Evolutionary conservation across 64 coral and sea anemone species (phyloP).

Genomic region (Pachyseris speciosa): DNA sequence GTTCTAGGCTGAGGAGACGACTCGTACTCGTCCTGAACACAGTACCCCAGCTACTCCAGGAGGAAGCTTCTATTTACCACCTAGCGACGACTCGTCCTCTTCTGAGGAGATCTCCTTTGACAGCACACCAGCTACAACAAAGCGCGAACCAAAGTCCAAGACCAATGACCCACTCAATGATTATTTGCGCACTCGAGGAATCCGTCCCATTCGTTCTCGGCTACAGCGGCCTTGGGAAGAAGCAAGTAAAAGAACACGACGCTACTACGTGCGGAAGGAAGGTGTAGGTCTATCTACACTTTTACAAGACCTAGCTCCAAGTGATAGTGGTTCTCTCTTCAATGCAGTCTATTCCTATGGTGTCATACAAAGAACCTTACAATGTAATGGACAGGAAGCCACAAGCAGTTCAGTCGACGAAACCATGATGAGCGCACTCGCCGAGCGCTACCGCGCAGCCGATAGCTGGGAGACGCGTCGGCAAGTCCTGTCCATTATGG

Average conservation of each 20-base stretch:
- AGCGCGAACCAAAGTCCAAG: conserved; percentile 8
- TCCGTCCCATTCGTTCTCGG: conserved; percentile 14
- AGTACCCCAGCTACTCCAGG: neutral
- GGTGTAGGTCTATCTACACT: conserved; percentile 20
- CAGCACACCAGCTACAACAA: no score
- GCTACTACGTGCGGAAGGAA: conserved; percentile 15
- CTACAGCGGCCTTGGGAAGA: conserved; percentile 28
- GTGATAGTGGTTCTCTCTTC: conserved; percentile 48
- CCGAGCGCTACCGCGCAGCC: no score
- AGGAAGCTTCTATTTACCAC: neutral
- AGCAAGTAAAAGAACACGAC: conserved; percentile 29
- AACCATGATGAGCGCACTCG: no score
- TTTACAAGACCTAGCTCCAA: conserved; percentile 45
- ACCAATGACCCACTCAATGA: conserved; percentile 19
- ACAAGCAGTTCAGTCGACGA: no score
- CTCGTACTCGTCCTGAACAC: neutral
- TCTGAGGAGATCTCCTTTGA: neutral
- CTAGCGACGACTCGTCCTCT: neutral
- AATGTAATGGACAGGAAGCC: conserved; percentile 41
- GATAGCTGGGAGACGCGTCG: no score
- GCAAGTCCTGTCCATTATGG: no score
- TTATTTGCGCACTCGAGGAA: conserved; percentile 10
- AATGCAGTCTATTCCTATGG: conserved; percentile 33
- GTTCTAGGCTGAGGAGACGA: neutral
- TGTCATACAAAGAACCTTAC: conserved; percentile 45